Evolutionary conservation across 2,113 vertebrate species (phyloP), one percentile per base, ranked within the genome.

Genomic region (Irena cyanogastra): DNA sequence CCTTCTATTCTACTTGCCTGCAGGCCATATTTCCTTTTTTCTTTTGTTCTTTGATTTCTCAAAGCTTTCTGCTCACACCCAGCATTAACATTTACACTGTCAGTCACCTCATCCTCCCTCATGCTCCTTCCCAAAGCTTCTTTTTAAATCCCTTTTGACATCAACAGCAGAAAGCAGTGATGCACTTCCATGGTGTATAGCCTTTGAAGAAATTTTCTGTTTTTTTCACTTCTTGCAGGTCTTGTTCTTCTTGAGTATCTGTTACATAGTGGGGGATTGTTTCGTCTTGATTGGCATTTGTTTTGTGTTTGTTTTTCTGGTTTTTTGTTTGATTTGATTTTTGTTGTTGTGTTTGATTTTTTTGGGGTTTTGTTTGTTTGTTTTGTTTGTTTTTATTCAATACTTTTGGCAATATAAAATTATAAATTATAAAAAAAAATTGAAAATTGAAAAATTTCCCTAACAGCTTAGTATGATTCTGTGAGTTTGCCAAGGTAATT

Each of bases 31-130:
- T 69, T 88, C 50, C 31, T 45, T 79, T 95, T 75, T 84, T 74
- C 65, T 66, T 94, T 81, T 50, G 16, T 78, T 90, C 83, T 92
- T 86, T 87, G 77, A 64, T 71, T 91, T 95, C 63, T 95, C 37
- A 85, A 81, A 90, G 91, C n/a, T 80, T 95, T 91, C 80, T 77
- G 16, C 45, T 94, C 66, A 82, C 16, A 42, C 41, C 14, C 69
- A 79, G 42, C 83, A 91, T 94, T 96, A 95, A 90, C 82, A 87
- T 92, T 96, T 94, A 83, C 89, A 41, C 42, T 87, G 75, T 16
- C 64, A 72, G 56, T 87, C 57, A 64, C n/a, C 19, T 90, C n/a
- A 76, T 77, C 50, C 70, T 91, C 33, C 76, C 45, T 82, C 80
- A 33, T 59, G 42, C 23, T 64, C 60, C 31, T 76, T 94, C 45